phyloP scores from a whole-genome alignment of 1,140 invertebrate genomes.

The Drosophila murphyi region DNA sequence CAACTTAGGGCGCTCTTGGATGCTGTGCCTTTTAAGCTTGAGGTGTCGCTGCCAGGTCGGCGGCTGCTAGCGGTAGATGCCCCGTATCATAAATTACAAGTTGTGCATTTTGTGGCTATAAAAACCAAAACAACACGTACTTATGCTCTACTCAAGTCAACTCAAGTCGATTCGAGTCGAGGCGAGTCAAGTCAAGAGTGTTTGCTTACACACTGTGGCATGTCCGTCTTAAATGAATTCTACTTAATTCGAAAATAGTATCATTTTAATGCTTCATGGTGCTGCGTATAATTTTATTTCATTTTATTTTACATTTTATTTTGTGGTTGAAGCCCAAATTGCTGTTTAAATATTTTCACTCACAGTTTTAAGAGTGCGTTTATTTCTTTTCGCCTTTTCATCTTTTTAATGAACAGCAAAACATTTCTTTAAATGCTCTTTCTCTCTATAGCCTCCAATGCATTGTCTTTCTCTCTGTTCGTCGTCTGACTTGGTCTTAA shows the following conservation, averaged over 20 bases:
- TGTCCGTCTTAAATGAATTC: not conserved
- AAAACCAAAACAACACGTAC: slow-evolving; percentile 2
- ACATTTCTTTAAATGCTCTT: too few species aligned
- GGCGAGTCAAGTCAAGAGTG: not conserved
- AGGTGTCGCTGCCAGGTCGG: slow-evolving; percentile 24
- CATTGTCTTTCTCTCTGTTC: not conserved
- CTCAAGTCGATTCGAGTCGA: too few species aligned
- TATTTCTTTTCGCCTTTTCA: too few species aligned
- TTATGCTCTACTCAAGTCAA: not conserved
- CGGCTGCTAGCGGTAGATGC: slow-evolving; percentile 12
- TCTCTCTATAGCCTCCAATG: not conserved
- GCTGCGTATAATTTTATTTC: not conserved
- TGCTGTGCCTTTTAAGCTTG: not conserved
- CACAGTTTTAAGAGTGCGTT: too few species aligned
- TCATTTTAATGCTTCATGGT: not conserved
- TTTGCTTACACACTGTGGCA: not conserved
- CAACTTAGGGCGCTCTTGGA: not conserved
- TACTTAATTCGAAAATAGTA: slow-evolving; percentile 1
- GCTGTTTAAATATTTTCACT: too few species aligned
- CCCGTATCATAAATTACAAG: slow-evolving; percentile 65
- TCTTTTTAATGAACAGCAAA: too few species aligned
- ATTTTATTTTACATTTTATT: not conserved
- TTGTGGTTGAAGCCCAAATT: too few species aligned
- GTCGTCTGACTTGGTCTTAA: too few species aligned
- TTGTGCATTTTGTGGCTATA: slow-evolving; percentile 27